phyloP scores from a whole-genome alignment of 1,140 invertebrate genomes.

The Bombus superbus region DNA sequence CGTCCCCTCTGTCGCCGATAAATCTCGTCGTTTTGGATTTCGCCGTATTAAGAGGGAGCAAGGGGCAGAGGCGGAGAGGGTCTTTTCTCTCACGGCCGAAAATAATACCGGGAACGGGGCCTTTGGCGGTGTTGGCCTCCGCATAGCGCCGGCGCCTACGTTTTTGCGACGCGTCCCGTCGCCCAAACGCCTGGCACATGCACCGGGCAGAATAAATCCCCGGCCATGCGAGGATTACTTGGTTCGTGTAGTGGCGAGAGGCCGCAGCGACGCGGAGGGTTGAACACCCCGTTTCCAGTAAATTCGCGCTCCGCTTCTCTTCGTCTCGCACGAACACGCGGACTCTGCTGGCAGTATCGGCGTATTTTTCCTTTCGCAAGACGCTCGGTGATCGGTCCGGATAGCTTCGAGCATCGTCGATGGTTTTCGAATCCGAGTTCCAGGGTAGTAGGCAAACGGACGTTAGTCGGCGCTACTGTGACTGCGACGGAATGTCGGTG shows the following conservation, averaged over 20 bases:
- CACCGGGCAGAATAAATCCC: constrained; percentile 37
- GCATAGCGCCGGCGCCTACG: constrained; percentile 75
- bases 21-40: constrained; percentile 68
- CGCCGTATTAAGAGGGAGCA: constrained; percentile 60
- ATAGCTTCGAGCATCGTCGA: no score
- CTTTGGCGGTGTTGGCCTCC: constrained; percentile 71
- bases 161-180: constrained; percentile 70
- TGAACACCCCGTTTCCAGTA: neutral
- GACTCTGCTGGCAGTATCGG: neutral
- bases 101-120: constrained; percentile 72
- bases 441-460: no score
- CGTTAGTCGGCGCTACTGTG: no score
- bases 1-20: constrained; percentile 47
- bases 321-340: neutral
- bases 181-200: constrained; percentile 50
- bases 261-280: no score
- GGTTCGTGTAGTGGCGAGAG: neutral
- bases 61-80: neutral
- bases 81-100: constrained; percentile 67
- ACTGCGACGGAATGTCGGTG: no score
- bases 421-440: no score
- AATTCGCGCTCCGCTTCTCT: neutral
- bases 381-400: no score
- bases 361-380: no score
- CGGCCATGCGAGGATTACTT: constrained; percentile 56